Conservation (phyloP, 1,140 invertebrate genomes). For the Matsumurasca onukii region DNA sequence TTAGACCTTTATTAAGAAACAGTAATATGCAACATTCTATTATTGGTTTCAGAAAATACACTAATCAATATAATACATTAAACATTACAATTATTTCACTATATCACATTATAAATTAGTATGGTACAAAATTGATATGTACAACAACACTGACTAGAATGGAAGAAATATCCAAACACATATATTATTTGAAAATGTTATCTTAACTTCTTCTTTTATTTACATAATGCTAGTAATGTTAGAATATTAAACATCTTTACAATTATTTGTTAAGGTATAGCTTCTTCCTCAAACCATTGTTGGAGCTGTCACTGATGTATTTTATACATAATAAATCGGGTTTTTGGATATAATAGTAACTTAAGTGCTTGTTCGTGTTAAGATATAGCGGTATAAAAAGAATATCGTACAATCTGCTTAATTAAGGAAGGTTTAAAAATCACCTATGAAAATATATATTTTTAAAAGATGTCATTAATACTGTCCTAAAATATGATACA, state of each 20-base stretch:
- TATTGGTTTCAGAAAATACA: constrained; percentile 16
- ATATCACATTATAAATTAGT: constrained; percentile 19
- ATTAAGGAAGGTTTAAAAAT: too few species aligned
- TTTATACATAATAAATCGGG: neutral
- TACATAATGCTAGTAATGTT: neutral
- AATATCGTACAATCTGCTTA: too few species aligned
- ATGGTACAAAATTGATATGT: constrained; percentile 26
- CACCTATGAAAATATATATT: too few species aligned
- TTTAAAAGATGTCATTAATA: too few species aligned
- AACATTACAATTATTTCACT: neutral
- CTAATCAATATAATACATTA: constrained; percentile 19
- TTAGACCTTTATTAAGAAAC: constrained; percentile 14
- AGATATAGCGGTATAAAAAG: too few species aligned
- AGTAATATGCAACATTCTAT: constrained; percentile 9
- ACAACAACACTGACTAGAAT: neutral
- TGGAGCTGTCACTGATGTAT: neutral
- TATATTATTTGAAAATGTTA: too few species aligned
- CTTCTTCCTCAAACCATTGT: neutral
- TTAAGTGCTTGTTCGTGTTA: too few species aligned
- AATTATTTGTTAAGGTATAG: neutral
- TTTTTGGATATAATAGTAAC: too few species aligned
- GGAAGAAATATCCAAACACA: constrained; percentile 8
- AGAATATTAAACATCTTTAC: neutral
- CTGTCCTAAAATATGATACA: too few species aligned
- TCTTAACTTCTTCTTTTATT: neutral